These are phyloP conservation scores for Muscicapa striata DNA, from an alignment of 2,797 vertebrate genomes.

Conservation along the genomic window DNA sequence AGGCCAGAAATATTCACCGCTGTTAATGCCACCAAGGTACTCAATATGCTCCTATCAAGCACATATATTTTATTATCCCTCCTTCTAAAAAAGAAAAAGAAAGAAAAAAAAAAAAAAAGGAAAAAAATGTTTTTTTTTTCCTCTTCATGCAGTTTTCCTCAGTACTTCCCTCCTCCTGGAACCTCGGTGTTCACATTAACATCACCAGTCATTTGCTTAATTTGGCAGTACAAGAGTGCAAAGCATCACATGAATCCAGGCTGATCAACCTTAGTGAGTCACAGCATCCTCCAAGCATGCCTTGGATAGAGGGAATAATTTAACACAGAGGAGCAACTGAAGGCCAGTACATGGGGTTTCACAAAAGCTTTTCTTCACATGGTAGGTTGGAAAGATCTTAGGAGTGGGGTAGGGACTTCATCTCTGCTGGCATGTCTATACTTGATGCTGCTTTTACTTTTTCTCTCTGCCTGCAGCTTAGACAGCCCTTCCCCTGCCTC, in stretches of 20 bases:
- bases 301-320: slow-evolving; percentile 6
- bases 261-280: neutral
- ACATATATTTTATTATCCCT: neutral
- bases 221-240: neutral
- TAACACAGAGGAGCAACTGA: neutral
- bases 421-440: neutral
- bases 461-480: neutral
- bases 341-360: neutral
- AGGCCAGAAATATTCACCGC: neutral
- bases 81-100: neutral
- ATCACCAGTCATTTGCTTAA: neutral
- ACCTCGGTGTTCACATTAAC: neutral
- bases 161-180: neutral
- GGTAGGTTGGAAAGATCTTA: neutral
- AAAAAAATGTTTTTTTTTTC: neutral
- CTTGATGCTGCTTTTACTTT: neutral
- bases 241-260: neutral
- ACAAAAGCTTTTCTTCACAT: slow-evolving; percentile 11
- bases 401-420: neutral
- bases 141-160: neutral
- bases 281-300: neutral
- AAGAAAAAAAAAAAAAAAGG: neutral
- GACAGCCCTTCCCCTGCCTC: neutral
- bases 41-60: neutral
- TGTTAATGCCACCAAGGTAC: neutral